phyloP scores from a whole-genome alignment of 2,797 vertebrate species.

The Acanthiza pusilla region DNA sequence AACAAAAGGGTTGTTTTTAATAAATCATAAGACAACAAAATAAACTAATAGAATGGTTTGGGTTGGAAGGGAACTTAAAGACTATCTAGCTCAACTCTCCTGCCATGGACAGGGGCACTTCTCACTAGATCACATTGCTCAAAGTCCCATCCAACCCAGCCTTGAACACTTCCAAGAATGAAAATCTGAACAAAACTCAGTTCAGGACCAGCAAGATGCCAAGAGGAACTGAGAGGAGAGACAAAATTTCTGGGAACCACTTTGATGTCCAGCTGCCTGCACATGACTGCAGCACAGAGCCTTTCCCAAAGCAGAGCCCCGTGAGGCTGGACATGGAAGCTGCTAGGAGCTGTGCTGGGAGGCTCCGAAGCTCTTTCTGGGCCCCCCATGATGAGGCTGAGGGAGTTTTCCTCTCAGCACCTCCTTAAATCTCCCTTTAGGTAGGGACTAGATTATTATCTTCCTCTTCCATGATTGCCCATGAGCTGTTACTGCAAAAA shows the following conservation, averaged over 20 bases:
- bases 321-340: neutral
- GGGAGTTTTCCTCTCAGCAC: neutral
- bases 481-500: neutral
- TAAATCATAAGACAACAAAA: neutral
- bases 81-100: neutral
- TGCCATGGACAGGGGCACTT: neutral
- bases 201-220: neutral
- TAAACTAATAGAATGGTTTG: neutral
- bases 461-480: neutral
- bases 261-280: neutral
- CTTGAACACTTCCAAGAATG: neutral
- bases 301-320: neutral
- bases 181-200: neutral
- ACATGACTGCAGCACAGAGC: neutral
- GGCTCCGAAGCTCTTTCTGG: neutral
- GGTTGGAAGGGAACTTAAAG: neutral
- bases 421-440: neutral
- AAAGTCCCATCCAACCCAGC: neutral
- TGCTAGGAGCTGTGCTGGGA: neutral
- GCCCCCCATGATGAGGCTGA: neutral
- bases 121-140: neutral
- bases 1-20: neutral
- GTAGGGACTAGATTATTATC: neutral
- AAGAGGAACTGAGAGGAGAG: neutral
- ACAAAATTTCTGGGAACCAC: neutral